Evolutionary conservation across 2,888 invertebrate genomes (phyloP).

Genomic region (Busseola fusca): DNA sequence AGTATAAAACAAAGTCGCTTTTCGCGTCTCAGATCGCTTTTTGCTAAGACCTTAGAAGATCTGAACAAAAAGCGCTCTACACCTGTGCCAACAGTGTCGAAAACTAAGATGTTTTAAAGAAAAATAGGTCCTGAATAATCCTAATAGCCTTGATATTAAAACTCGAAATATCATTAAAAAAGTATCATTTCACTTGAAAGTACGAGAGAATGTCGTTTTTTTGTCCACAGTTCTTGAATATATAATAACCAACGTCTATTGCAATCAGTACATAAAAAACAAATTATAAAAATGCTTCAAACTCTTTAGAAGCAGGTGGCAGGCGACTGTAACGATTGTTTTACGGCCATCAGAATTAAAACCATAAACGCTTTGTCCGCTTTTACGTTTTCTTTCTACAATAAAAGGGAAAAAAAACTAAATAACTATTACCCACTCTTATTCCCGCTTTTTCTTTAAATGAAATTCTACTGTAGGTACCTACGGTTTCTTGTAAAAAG

Average conservation of each 20-base stretch:
- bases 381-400: slow-evolving; percentile 2
- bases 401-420: background rate
- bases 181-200: background rate
- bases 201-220: background rate
- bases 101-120: background rate
- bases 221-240: background rate
- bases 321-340: background rate
- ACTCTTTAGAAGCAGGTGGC: background rate
- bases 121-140: background rate
- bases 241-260: background rate
- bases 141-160: too few species aligned
- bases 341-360: background rate
- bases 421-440: background rate
- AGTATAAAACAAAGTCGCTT: too few species aligned
- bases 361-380: slow-evolving; percentile 2
- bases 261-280: background rate
- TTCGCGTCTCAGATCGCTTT: background rate
- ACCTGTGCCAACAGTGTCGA: too few species aligned
- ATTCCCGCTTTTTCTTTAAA: background rate
- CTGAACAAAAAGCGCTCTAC: too few species aligned
- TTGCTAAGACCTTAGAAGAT: background rate
- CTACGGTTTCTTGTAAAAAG: background rate
- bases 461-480: background rate
- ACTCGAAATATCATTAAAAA: background rate
- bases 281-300: background rate